Conservation (phyloP, 2,888 invertebrate species). For the Zaprionus bogoriensis region DNA sequence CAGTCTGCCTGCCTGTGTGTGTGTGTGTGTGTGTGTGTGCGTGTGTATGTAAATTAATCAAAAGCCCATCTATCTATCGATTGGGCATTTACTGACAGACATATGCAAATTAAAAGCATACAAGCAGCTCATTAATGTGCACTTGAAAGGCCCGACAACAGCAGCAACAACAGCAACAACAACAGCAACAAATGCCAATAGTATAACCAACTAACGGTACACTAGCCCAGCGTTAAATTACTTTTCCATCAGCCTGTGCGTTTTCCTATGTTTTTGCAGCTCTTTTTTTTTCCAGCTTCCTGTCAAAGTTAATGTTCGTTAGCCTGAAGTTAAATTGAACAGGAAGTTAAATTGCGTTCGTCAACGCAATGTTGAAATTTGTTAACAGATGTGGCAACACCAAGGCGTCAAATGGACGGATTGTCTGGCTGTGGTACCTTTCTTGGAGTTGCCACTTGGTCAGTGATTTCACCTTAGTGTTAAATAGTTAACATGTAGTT, state of each 20-base stretch:
- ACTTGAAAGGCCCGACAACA: constrained; percentile 48
- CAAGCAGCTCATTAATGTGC: constrained; percentile 71
- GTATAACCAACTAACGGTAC: neutral
- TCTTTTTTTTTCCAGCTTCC: neutral
- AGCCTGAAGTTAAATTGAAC: neutral
- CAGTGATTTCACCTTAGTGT: too few relatives aligned
- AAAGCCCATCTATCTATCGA: constrained; percentile 73
- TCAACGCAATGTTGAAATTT: neutral
- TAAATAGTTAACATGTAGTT: neutral
- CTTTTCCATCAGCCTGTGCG: neutral
- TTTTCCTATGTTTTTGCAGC: neutral
- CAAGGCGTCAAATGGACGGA: too few relatives aligned
- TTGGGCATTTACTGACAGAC: constrained; percentile 67
- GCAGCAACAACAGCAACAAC: constrained; percentile 7
- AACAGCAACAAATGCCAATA: constrained; percentile 4
- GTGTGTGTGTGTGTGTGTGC: constrained; percentile 7
- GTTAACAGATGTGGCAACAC: too few relatives aligned
- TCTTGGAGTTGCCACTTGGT: too few relatives aligned
- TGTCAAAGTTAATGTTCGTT: neutral
- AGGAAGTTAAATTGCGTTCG: neutral
- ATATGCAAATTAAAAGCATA: constrained; percentile 74
- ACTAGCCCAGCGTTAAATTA: neutral
- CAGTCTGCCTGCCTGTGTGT: constrained; percentile 6
- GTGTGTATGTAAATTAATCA: constrained; percentile 70
- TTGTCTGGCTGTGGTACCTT: too few relatives aligned